phyloP scores from a whole-genome alignment of 1,140 invertebrate species.

The Drosophila malerkotliana region DNA sequence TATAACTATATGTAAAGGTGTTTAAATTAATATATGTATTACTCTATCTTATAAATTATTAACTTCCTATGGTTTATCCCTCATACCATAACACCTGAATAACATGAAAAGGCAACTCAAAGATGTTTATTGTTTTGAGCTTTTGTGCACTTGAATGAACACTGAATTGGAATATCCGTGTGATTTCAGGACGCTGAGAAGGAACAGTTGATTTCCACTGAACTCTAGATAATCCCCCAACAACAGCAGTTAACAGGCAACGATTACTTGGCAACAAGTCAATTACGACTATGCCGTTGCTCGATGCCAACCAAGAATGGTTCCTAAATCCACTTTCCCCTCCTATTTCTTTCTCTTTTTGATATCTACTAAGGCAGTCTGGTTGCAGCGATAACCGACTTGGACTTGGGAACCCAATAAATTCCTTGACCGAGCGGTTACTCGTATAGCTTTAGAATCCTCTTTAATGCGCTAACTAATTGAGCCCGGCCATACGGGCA shows the following conservation, averaged over 20 bases:
- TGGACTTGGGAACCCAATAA: conserved; percentile 60
- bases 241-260: conserved; percentile 81
- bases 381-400: conserved; percentile 67
- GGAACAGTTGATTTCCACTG: conserved; percentile 68
- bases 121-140: conserved; percentile 80
- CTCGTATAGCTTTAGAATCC: conserved; percentile 45
- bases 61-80: neutral
- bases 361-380: conserved; percentile 24
- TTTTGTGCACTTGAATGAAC: conserved; percentile 71
- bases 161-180: conserved; percentile 16
- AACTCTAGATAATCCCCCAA: conserved; percentile 81
- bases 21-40: too few species aligned
- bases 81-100: neutral
- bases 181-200: conserved; percentile 11
- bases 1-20: too few species aligned
- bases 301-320: conserved; percentile 18
- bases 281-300: conserved; percentile 60
- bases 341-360: neutral
- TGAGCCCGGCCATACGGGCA: conserved; percentile 51
- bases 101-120: conserved; percentile 13
- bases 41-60: conserved; percentile 8
- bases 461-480: conserved; percentile 78
- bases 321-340: conserved; percentile 3
- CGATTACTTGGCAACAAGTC: conserved; percentile 82
- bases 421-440: conserved; percentile 51